phyloP scores from a whole-genome alignment of 2,113 vertebrate species.

The Lophius piscatorius region DNA sequence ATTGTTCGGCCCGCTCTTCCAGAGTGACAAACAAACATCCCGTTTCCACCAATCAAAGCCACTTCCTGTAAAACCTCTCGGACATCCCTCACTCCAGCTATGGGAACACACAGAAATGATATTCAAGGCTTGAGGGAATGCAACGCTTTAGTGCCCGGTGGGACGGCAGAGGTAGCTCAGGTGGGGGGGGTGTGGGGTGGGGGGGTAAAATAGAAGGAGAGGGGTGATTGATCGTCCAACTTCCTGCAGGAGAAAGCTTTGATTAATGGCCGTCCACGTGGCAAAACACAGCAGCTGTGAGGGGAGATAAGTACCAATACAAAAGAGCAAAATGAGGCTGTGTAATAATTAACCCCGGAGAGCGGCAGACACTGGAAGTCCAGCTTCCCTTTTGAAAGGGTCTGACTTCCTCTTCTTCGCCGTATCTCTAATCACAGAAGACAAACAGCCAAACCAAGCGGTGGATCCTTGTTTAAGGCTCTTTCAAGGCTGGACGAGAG shows the following conservation, averaged over 20 bases:
- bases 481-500: slow-evolving; percentile 59
- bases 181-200: slow-evolving; percentile 15
- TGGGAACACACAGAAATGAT: slow-evolving; percentile 58
- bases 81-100: slow-evolving; percentile 57
- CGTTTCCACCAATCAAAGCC: slow-evolving; percentile 48
- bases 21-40: slow-evolving; percentile 49
- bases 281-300: slow-evolving; percentile 86
- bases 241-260: slow-evolving; percentile 83
- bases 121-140: slow-evolving; percentile 82
- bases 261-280: slow-evolving; percentile 89
- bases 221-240: slow-evolving; percentile 88
- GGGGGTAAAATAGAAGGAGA: slow-evolving; percentile 21
- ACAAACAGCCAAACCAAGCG: not conserved
- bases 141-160: slow-evolving; percentile 82
- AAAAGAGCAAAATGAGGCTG: slow-evolving; percentile 86
- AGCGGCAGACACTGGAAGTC: slow-evolving; percentile 54
- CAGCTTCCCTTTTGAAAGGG: slow-evolving; percentile 35
- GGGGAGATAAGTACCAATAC: slow-evolving; percentile 86
- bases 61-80: slow-evolving; percentile 56
- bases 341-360: slow-evolving; percentile 88
- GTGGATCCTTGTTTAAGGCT: slow-evolving; percentile 67
- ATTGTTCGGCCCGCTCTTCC: slow-evolving; percentile 31
- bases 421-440: slow-evolving; percentile 6
- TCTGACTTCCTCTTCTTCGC: slow-evolving; percentile 39
- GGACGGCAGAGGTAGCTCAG: slow-evolving; percentile 70